phyloP scores from a whole-genome alignment of 2,113 vertebrate genomes.

The Gopherus flavomarginatus region DNA sequence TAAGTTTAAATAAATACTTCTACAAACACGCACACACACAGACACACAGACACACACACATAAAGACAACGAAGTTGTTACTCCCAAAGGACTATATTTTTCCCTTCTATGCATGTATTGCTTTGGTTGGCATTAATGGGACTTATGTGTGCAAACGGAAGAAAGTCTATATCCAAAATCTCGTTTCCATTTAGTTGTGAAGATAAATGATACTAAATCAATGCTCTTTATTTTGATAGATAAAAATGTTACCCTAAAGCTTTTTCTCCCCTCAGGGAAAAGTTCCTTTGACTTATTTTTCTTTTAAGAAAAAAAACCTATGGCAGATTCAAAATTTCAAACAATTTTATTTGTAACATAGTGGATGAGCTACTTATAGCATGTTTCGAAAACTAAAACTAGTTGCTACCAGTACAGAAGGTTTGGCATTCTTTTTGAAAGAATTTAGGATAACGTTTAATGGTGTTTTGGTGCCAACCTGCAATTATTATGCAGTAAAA shows the following conservation, averaged over 20 bases:
- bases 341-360: not conserved
- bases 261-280: not conserved
- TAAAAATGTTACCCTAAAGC: not conserved
- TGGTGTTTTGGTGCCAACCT: slow-evolving; percentile 12
- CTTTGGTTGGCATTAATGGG: slow-evolving; percentile 12
- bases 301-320: not conserved
- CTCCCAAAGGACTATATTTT: not conserved
- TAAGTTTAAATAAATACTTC: not conserved
- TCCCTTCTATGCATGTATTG: not conserved
- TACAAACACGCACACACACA: not conserved
- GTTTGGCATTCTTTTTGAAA: slow-evolving; percentile 49
- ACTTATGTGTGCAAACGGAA: not conserved
- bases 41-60: not conserved
- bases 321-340: not conserved
- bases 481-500: slow-evolving; percentile 34
- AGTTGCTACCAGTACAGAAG: slow-evolving; percentile 1
- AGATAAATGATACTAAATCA: slow-evolving; percentile 10
- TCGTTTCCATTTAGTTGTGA: not conserved
- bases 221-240: slow-evolving; percentile 5
- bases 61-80: not conserved
- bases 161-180: not conserved
- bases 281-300: not conserved
- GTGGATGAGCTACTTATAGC: slow-evolving; percentile 11
- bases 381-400: slow-evolving; percentile 24
- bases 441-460: slow-evolving; percentile 25